These are phyloP conservation scores for Lytechinus variegatus DNA, from an alignment of 35 echinoderm and acorn worm genomes.

Conservation along the genomic window DNA sequence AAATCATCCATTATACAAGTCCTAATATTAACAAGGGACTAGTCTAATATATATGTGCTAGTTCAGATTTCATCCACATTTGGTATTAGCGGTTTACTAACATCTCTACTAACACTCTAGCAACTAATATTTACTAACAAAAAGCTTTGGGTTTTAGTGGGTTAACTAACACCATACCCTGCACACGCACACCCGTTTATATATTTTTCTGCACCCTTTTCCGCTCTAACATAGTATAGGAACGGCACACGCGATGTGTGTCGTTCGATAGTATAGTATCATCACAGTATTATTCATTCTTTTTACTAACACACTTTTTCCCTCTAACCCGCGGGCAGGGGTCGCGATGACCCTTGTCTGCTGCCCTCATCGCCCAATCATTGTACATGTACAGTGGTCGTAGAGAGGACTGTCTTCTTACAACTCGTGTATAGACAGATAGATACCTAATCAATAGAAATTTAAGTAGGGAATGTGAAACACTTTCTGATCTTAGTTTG, in stretches of 20 bases:
- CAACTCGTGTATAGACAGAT: not conserved
- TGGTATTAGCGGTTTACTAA: not conserved
- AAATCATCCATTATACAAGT: not conserved
- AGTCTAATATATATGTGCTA: not conserved
- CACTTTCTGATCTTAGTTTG: not conserved
- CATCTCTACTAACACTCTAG: not conserved
- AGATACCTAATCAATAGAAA: not conserved
- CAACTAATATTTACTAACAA: not conserved
- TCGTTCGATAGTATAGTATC: slow-evolving; percentile 39
- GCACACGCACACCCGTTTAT: not conserved
- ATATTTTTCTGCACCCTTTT: slow-evolving; percentile 50
- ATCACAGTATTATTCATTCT: slow-evolving; percentile 21
- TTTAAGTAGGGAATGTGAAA: not conserved
- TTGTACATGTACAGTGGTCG: slow-evolving; percentile 44
- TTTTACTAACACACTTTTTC: slow-evolving; percentile 33
- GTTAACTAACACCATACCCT: slow-evolving; percentile 15
- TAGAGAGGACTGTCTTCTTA: not conserved
- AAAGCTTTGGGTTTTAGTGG: not conserved
- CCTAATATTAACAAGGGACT: not conserved
- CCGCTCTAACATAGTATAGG: slow-evolving; percentile 36
- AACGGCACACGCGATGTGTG: slow-evolving; percentile 42
- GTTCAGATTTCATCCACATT: not conserved
- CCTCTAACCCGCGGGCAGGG: not conserved
- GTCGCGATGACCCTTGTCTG: slow-evolving; percentile 23
- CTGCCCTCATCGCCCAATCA: not conserved